phyloP scores from a whole-genome alignment of 2,113 vertebrate species.

The Columba livia region DNA sequence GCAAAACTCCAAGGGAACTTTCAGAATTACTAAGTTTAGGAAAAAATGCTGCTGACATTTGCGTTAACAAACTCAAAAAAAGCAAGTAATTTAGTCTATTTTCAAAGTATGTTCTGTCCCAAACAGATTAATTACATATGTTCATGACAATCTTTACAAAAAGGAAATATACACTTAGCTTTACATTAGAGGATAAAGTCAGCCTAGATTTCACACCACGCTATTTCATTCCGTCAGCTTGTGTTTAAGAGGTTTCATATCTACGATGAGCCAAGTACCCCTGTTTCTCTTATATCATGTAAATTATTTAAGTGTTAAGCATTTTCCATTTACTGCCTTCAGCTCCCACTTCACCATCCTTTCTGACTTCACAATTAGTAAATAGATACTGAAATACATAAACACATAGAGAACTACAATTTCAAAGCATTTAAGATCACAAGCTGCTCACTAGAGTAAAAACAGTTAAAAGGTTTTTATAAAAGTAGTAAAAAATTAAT shows the following conservation, averaged over 20 bases:
- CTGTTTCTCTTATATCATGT: constrained; percentile 19
- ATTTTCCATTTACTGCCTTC: constrained; percentile 39
- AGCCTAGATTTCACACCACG: constrained; percentile 18
- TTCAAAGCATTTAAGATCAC: constrained; percentile 53
- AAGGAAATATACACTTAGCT: neutral
- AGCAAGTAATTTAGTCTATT: neutral
- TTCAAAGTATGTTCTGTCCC: neutral
- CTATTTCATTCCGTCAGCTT: neutral
- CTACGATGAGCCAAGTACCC: neutral
- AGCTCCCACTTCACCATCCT: constrained; percentile 18
- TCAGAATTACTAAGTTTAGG: neutral
- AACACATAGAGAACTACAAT: neutral
- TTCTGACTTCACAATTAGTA: constrained; percentile 62
- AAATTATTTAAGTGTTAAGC: constrained; percentile 48
- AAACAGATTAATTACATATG: neutral
- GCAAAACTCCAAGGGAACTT: neutral
- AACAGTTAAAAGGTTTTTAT: constrained; percentile 53
- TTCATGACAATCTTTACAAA: neutral
- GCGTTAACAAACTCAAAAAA: neutral
- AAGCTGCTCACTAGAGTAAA: constrained; percentile 35
- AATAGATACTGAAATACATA: constrained; percentile 58
- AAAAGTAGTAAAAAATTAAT: constrained; percentile 67
- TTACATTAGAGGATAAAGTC: constrained; percentile 11
- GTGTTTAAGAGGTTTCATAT: constrained; percentile 32
- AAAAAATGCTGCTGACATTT: neutral